phyloP scores from a whole-genome alignment of 2,888 invertebrate species.

The Electrophaes corylata region DNA sequence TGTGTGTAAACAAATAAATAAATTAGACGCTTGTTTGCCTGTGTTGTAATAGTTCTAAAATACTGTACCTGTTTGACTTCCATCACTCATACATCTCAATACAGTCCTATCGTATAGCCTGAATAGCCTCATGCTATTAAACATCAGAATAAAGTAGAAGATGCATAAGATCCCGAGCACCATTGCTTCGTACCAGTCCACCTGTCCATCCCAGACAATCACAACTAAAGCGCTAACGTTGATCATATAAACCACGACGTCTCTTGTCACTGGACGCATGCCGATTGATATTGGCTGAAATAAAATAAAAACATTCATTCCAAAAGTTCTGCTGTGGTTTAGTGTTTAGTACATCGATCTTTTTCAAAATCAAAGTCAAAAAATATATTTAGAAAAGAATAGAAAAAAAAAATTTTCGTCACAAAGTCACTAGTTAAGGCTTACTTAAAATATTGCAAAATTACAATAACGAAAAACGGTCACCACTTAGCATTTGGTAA shows the following conservation, averaged over 20 bases:
- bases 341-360: too few species aligned
- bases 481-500: too few species aligned
- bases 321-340: not conserved
- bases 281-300: constrained; percentile 89
- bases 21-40: too few species aligned
- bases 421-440: too few species aligned
- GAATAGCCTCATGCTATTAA: constrained; percentile 85
- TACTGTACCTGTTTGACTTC: constrained; percentile 21
- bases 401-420: too few species aligned
- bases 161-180: constrained; percentile 89
- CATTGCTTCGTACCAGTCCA: constrained; percentile 92
- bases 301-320: not conserved
- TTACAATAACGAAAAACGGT: too few species aligned
- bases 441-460: too few species aligned
- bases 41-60: too few species aligned
- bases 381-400: too few species aligned
- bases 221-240: constrained; percentile 88
- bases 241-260: constrained; percentile 90
- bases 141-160: constrained; percentile 89
- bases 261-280: constrained; percentile 92
- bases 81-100: constrained; percentile 32
- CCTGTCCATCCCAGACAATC: constrained; percentile 90
- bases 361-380: too few species aligned
- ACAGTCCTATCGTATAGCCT: constrained; percentile 50
- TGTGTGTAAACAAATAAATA: too few species aligned